Base-by-base conservation (phyloP, 2,888 invertebrate genomes). In the Nowickia ferox region DNA sequence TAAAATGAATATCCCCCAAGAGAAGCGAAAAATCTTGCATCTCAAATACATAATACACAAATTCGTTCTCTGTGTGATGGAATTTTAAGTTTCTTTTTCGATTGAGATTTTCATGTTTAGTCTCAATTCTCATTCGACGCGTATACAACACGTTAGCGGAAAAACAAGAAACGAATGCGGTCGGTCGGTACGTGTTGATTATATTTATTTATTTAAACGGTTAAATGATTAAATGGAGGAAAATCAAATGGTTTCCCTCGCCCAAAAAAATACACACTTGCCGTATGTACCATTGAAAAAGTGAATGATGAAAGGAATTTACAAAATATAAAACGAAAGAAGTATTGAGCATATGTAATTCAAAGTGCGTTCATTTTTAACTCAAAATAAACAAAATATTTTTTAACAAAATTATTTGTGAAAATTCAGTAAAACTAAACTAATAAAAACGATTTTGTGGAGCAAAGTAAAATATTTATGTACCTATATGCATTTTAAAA, bases 81-180 rank as follows among this genome's bases (percentile, higher is more conserved):
- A 83, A 86, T 86, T 83, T 83, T 11, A 17, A 69, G 38, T 69
- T 30, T 48, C 53, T 57, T 63, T 59, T 9, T 30, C 30, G 30
- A 30, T 30, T 30, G 30, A 10, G 10, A 9, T 55, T 63, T 55
- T 48, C 44, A 71, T 48, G 46, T 69, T 86, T 71, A 87, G 84
- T 87, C 78, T 79, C 81, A 71, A 53, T 77, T 81, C 82, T 83
- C 81, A 78, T 69, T 83, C 80, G 84, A 68, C 68, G 83, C 84
- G 82, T 79, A 59, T 61, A 83, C 59, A 55, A 72, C 84, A 68
- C 75, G 71, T 68, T 76, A 65, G 72, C 83, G 86, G 86, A 38
- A 68, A 53, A 75, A 66, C 13, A 10, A 15, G 30, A 17, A 55
- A 72, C 53, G 65, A 48, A 17, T 63, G n/a, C 66, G 66, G 5